These are phyloP conservation scores for Galerucella calmariensis DNA, from an alignment of 2,888 invertebrate genomes.

Conservation along the genomic window DNA sequence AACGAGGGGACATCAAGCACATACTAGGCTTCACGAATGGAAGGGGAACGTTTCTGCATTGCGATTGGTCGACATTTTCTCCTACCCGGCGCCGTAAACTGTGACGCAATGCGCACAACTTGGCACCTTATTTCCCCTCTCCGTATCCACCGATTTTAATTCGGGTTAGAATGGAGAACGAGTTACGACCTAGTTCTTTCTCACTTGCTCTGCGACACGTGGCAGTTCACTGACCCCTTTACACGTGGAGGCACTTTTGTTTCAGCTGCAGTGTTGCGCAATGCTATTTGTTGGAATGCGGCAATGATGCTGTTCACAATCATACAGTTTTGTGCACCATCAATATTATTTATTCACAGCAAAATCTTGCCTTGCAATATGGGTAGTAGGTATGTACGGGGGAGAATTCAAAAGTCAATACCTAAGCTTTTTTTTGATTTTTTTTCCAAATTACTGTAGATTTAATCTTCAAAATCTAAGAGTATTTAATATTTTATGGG, in stretches of 20 bases:
- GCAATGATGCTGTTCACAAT: constrained; percentile 32
- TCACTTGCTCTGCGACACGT: constrained; percentile 55
- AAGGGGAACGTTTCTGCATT: constrained; percentile 45
- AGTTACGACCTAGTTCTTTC: constrained; percentile 46
- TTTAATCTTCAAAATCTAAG: too few species aligned
- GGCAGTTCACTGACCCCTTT: constrained; percentile 58
- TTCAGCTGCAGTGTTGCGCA: constrained; percentile 55
- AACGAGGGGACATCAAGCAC: constrained; percentile 51
- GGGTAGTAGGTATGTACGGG: too few species aligned
- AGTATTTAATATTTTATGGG: too few species aligned
- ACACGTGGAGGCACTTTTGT: constrained; percentile 55
- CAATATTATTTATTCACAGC: too few species aligned
- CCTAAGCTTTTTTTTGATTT: too few species aligned
- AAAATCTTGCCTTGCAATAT: too few species aligned
- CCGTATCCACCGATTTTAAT: constrained; percentile 32
- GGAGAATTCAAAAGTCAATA: too few species aligned
- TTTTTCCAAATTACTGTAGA: too few species aligned
- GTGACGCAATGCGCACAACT: constrained; percentile 58
- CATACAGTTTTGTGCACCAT: background rate
- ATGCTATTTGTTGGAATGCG: constrained; percentile 52
- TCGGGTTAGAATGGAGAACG: constrained; percentile 36
- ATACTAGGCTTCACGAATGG: constrained; percentile 47
- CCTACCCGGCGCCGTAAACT: constrained; percentile 48
- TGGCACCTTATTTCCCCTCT: constrained; percentile 50
- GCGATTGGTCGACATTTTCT: constrained; percentile 53